Conservation (phyloP, 2,113 vertebrate genomes). For the Alaudala cheleensis region DNA sequence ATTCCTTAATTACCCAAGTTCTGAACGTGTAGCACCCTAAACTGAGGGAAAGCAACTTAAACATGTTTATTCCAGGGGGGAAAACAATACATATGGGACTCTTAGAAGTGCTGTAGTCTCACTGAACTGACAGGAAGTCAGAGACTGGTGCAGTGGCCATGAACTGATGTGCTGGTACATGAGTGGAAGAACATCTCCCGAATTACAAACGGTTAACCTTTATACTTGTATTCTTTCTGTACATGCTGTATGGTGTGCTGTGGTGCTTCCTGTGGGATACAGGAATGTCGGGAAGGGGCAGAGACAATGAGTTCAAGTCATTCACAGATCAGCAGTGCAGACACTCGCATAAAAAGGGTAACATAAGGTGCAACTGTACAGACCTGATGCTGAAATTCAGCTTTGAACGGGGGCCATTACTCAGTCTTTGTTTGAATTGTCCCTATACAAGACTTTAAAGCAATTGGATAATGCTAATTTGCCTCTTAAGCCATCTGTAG, state of each 20-base stretch:
- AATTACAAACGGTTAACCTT: neutral
- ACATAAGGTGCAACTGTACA: neutral
- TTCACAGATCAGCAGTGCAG: neutral
- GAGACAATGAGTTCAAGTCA: neutral
- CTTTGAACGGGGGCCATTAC: neutral
- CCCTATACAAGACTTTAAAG: constrained; percentile 14
- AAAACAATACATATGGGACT: fast-evolving
- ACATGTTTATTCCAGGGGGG: neutral
- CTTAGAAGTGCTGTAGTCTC: neutral
- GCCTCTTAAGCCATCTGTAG: constrained; percentile 21
- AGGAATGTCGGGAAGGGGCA: neutral
- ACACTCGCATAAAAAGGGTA: neutral
- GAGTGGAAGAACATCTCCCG: neutral
- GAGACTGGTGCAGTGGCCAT: neutral
- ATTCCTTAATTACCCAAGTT: neutral
- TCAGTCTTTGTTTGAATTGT: constrained; percentile 14
- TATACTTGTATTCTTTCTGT: neutral
- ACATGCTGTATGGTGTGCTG: fast-evolving
- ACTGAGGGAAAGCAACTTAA: neutral
- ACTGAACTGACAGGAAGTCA: neutral
- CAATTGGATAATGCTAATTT: constrained; percentile 21
- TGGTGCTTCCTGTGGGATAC: neutral
- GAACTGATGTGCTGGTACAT: neutral
- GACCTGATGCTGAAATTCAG: neutral
- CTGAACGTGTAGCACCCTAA: neutral